A percentile compares a stretch with the other conserved stretches of the same genome.
Conservation (phyloP, 2,113 vertebrate species). For the Cygnus buccinator region DNA sequence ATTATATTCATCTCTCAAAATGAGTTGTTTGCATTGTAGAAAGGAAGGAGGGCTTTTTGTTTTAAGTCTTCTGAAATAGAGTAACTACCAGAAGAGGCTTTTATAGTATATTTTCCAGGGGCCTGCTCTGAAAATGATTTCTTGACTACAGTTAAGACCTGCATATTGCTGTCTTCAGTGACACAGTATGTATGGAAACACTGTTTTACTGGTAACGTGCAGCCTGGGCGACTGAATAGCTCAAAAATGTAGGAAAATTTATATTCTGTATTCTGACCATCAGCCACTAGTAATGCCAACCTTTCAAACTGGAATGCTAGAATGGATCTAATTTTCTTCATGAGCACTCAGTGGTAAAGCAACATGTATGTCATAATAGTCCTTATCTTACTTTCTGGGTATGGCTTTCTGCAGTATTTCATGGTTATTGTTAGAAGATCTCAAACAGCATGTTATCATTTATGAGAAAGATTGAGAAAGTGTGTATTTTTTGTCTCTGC, state of each 20-base stretch:
- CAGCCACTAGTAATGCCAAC: slow-evolving; percentile 40
- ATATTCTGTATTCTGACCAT: slow-evolving; percentile 26
- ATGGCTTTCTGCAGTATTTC: slow-evolving; percentile 28
- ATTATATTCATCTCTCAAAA: neutral
- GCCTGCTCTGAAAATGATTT: neutral
- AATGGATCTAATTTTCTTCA: slow-evolving; percentile 50
- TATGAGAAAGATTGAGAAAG: slow-evolving; percentile 21
- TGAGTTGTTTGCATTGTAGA: neutral
- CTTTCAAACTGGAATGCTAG: slow-evolving; percentile 45
- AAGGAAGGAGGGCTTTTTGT: neutral
- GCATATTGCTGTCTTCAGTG: slow-evolving; percentile 11
- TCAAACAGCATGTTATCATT: slow-evolving; percentile 15
- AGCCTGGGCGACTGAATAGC: slow-evolving; percentile 16
- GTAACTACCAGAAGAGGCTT: neutral
- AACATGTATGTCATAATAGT: slow-evolving; percentile 22
- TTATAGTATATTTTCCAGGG: neutral
- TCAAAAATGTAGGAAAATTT: slow-evolving; percentile 20
- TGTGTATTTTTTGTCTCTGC: neutral
- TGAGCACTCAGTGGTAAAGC: slow-evolving; percentile 48
- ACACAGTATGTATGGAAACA: neutral
- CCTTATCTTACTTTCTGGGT: slow-evolving; percentile 25
- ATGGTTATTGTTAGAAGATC: slow-evolving; percentile 36
- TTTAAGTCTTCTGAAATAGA: neutral
- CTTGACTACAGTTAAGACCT: neutral
- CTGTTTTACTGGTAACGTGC: slow-evolving; percentile 26